A percentile compares a stretch with the other conserved stretches of the same genome.
Evolutionary conservation across 2,888 invertebrate species (phyloP).

Genomic region (Ophion ellenae): DNA sequence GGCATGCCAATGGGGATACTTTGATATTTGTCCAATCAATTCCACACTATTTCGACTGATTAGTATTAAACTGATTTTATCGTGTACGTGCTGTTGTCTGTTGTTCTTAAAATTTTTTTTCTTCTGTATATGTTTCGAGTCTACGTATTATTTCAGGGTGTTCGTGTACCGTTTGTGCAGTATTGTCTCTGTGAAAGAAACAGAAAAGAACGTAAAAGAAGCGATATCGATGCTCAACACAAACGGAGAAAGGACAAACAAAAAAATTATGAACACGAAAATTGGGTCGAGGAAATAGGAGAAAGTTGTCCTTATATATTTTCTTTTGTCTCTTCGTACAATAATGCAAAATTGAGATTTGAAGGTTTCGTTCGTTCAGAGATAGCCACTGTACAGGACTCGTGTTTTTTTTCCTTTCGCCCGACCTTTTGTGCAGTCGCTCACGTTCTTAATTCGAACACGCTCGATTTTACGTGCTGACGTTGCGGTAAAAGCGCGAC

Average conservation of each 20-base stretch:
- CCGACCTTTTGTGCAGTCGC: conserved; percentile 21
- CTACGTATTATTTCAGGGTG: conserved; percentile 39
- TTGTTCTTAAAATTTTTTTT: conserved; percentile 21
- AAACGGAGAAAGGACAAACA: conserved; percentile 52
- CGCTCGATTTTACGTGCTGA: conserved; percentile 21
- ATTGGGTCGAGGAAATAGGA: conserved; percentile 39
- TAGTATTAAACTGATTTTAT: conserved; percentile 38
- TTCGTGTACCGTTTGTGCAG: conserved; percentile 76
- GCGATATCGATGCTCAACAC: conserved; percentile 51
- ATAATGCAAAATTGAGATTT: not conserved
- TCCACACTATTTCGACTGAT: conserved; percentile 43
- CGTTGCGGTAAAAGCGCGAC: conserved; percentile 16
- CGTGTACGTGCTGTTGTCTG: conserved; percentile 66
- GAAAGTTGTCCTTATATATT: conserved; percentile 20
- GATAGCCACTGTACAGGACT: conserved; percentile 60
- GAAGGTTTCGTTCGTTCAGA: conserved; percentile 12
- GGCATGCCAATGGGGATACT: conserved; percentile 48
- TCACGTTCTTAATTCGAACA: conserved; percentile 6
- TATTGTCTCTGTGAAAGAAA: conserved; percentile 75
- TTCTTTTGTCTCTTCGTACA: not conserved
- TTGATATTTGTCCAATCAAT: conserved; percentile 44
- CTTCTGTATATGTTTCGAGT: conserved; percentile 34
- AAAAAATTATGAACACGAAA: conserved; percentile 56
- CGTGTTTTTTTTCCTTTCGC: conserved; percentile 16
- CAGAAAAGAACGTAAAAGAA: conserved; percentile 64